Conservation (phyloP, 2,797 vertebrate genomes). For the Cossypha niveicapilla region DNA sequence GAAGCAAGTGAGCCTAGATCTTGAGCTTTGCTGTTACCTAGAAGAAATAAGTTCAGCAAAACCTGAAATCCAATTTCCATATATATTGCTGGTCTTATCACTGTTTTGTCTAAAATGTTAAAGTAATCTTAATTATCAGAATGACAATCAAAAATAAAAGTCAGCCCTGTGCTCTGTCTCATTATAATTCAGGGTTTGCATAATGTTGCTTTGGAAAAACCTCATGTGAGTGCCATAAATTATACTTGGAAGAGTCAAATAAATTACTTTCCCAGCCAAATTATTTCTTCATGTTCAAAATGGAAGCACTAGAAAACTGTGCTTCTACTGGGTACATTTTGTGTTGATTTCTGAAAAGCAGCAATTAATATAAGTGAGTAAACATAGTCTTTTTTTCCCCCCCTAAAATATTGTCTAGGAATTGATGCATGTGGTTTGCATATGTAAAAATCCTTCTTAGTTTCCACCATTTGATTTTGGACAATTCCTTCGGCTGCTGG, state of each 20-base stretch:
- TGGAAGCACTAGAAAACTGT: neutral
- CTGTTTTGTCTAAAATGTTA: constrained; percentile 60
- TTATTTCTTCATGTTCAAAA: constrained; percentile 28
- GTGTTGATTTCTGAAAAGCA: neutral
- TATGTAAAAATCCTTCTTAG: neutral
- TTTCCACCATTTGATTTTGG: neutral
- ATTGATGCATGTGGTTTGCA: neutral
- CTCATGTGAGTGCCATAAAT: constrained; percentile 41
- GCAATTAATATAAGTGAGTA: constrained; percentile 27
- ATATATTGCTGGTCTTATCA: constrained; percentile 64
- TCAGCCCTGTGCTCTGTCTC: neutral
- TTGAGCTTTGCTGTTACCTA: constrained; percentile 4
- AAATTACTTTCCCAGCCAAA: constrained; percentile 51
- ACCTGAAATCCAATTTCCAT: constrained; percentile 55
- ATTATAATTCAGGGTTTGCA: constrained; percentile 46
- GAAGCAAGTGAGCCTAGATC: neutral
- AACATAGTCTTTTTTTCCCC: neutral
- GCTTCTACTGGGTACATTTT: neutral
- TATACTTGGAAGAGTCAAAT: constrained; percentile 29
- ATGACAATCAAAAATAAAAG: constrained; percentile 49
- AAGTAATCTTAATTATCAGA: constrained; percentile 53
- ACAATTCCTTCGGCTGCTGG: neutral
- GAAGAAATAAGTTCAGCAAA: constrained; percentile 37
- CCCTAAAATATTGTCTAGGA: neutral
- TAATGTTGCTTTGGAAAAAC: constrained; percentile 30